Evolutionary conservation across 1,140 invertebrate genomes (phyloP).

Genomic region (Tetraneura akinire): DNA sequence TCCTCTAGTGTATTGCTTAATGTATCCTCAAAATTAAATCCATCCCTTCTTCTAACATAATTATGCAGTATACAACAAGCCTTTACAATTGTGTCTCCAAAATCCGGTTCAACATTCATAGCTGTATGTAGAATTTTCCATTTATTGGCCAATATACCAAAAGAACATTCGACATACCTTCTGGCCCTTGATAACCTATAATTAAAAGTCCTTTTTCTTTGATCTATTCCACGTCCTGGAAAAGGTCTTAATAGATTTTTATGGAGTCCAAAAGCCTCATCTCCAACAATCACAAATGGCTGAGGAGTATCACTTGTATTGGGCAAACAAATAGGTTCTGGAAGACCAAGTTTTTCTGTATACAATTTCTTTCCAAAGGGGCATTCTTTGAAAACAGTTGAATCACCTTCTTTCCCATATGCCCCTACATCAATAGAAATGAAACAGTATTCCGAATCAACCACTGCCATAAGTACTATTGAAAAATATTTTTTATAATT

Average conservation of each 20-base stretch:
- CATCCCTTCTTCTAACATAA: slow-evolving; percentile 52
- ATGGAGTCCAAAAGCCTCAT: slow-evolving; percentile 50
- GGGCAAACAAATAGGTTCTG: slow-evolving; percentile 3
- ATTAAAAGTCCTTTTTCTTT: slow-evolving; percentile 60
- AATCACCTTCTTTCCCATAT: slow-evolving; percentile 45
- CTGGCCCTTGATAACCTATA: slow-evolving; percentile 59
- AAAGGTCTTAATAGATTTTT: slow-evolving; percentile 51
- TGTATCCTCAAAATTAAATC: slow-evolving; percentile 53
- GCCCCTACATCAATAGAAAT: slow-evolving; percentile 38
- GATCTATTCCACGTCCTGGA: slow-evolving; percentile 36
- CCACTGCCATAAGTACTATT: too few species aligned
- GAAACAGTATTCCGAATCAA: slow-evolving; percentile 25
- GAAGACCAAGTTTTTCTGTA: background rate
- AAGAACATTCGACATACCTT: slow-evolving; percentile 60
- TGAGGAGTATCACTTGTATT: slow-evolving; percentile 52
- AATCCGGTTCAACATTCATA: slow-evolving; percentile 54
- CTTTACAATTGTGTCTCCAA: slow-evolving; percentile 55
- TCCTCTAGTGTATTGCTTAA: slow-evolving; percentile 52
- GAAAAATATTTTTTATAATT: too few species aligned
- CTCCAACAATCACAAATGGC: slow-evolving; percentile 54
- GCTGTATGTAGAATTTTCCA: slow-evolving; percentile 56
- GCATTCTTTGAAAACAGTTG: slow-evolving; percentile 46
- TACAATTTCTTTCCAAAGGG: slow-evolving; percentile 31
- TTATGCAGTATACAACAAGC: slow-evolving; percentile 52
- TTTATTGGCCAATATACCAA: slow-evolving; percentile 57